phyloP scores from a whole-genome alignment of 2,797 vertebrate species.

The Propithecus perrieri region DNA sequence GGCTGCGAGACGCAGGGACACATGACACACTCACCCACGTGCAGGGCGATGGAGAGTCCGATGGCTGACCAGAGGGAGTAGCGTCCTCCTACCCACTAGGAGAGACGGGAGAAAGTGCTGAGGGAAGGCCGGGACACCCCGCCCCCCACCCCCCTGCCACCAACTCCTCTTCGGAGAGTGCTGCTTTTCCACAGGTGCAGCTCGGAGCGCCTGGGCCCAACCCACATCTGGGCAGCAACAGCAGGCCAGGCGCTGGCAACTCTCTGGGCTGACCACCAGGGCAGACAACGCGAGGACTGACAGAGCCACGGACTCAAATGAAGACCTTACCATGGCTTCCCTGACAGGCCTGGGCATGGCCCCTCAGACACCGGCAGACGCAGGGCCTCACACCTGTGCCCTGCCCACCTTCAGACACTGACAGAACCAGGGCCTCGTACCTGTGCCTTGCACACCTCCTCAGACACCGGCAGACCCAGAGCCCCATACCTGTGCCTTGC shows the following conservation, averaged over 20 bases:
- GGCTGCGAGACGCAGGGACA: neutral
- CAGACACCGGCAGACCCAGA: neutral
- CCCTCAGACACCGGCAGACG: neutral
- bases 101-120: constrained; percentile 73
- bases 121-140: constrained; percentile 9
- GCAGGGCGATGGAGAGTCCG: constrained; percentile 97
- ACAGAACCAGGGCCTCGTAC: neutral
- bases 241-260: neutral
- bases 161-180: neutral
- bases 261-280: neutral
- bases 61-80: constrained; percentile 99
- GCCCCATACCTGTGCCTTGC: neutral
- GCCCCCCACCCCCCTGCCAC: constrained; percentile 52
- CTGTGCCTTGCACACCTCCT: neutral
- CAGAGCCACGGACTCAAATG: neutral
- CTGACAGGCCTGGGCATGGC: neutral
- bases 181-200: neutral
- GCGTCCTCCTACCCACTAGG: constrained; percentile 97
- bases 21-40: constrained; percentile 90
- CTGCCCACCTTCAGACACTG: neutral
- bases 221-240: neutral
- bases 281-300: neutral
- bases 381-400: neutral
- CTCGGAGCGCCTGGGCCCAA: neutral
- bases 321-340: neutral